phyloP scores from a whole-genome alignment of 1,140 invertebrate species.

The Belonocnema kinseyi region DNA sequence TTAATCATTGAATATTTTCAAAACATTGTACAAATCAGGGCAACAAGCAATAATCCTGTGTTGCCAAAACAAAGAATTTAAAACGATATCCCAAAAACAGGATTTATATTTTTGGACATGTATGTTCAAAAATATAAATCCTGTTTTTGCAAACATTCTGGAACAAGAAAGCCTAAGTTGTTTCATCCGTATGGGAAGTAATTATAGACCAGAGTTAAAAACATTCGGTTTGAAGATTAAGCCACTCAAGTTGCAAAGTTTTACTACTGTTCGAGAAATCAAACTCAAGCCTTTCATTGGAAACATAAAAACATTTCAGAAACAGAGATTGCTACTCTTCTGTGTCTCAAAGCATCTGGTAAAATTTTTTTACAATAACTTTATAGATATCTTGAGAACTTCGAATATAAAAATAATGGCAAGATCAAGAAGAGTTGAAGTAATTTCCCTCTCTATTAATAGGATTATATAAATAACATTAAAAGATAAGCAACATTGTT shows the following conservation, averaged over 20 bases:
- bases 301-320: conserved; percentile 12
- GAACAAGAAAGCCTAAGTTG: too few species aligned
- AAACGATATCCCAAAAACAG: background rate
- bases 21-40: conserved; percentile 1
- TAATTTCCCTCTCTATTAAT: background rate
- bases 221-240: conserved; percentile 1
- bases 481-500: too few species aligned
- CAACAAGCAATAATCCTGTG: conserved; percentile 4
- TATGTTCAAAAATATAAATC: too few species aligned
- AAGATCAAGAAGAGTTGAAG: background rate
- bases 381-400: background rate
- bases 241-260: conserved; percentile 11
- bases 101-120: too few species aligned
- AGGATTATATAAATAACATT: too few species aligned
- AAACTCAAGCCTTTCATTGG: conserved; percentile 28
- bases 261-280: conserved; percentile 5
- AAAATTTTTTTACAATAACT: background rate
- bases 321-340: background rate
- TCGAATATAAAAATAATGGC: background rate
- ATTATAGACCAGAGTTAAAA: conserved; percentile 18
- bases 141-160: too few species aligned
- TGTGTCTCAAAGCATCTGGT: conserved; percentile 1
- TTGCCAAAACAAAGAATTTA: background rate
- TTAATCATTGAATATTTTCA: conserved; percentile 9
- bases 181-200: too few species aligned